Evolutionary conservation across 2,113 vertebrate species (phyloP).

Genomic region (Donacobius atricapilla): DNA sequence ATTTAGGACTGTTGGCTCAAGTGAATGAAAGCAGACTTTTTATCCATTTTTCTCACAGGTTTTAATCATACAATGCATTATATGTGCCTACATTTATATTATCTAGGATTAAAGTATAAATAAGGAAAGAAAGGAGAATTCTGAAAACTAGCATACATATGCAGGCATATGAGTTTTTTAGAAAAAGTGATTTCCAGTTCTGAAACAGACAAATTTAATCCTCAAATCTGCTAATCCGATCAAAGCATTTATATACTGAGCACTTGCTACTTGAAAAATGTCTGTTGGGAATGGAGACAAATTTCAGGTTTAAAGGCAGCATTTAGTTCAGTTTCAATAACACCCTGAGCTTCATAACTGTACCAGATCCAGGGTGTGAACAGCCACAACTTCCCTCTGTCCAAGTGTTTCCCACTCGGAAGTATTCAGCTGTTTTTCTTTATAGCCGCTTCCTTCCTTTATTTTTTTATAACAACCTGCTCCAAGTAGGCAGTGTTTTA

Average conservation of each 20-base stretch:
- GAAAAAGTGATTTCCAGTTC: neutral
- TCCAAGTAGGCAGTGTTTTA: neutral
- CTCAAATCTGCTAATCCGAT: neutral
- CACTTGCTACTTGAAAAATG: neutral
- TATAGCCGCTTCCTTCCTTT: neutral
- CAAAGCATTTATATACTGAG: neutral
- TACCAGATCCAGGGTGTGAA: neutral
- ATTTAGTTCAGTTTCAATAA: neutral
- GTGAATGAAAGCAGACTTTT: neutral
- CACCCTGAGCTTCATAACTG: neutral
- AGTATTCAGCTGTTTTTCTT: neutral
- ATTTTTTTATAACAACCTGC: neutral
- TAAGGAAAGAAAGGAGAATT: neutral
- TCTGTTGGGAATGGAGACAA: neutral
- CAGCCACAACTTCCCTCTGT: neutral
- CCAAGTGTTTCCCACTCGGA: neutral
- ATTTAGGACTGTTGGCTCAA: neutral
- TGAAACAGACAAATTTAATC: neutral
- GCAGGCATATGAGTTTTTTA: neutral
- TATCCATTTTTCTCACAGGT: neutral
- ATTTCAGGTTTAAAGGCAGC: neutral
- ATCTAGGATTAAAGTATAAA: neutral
- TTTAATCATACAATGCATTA: neutral
- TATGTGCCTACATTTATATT: neutral
- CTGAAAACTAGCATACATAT: neutral